Evolutionary conservation across 2,113 vertebrate genomes (phyloP), one percentile per base, ranked within the genome.

Genomic region (Phaethon lepturus): DNA sequence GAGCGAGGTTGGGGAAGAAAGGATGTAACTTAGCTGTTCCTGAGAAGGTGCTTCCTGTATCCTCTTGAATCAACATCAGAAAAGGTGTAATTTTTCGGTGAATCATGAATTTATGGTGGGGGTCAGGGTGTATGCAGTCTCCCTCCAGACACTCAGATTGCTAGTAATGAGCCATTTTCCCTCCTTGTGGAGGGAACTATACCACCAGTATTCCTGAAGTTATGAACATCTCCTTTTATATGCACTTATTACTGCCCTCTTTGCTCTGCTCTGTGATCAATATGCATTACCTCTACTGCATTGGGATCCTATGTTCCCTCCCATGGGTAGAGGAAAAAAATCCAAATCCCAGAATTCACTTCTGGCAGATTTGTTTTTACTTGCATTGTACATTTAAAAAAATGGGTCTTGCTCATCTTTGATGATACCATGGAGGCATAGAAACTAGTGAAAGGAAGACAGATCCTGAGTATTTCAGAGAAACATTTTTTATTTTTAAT

Each of bases 331-430:
- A 40, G 64, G 40, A 29, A 94, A 68, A 73, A 79, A 72, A 59
- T 91, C 53, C 42, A 78, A 85, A 78, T 50, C 53, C 49, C 62
- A 67, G 81, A 90, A 87, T 78, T 79, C 38, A 64, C 5, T 82
- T 95, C 78, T 76, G 78, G 72, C 40, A 66, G 44, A 83, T 88
- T 82, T 78, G 64, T 90, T 93, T 95, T 95, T 64, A 78, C 77
- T 90, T 85, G 56, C 44, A 52, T 82, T 93, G 64, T 79, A 64
- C 18, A 3, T 80, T 88, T 67, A 5, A n/a, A 83, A 82, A 88
- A 78, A 56, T 1, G 1, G 2, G 10, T 81, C n/a, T 68, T 64
- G 81, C 88, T 94, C 74, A 33, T 68, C 17, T 50, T 66, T 58
- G 59, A 28, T 0, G 0, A 62, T 74, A 77, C 83, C 38, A 28